Evolutionary conservation across 2,113 vertebrate genomes (phyloP), one percentile per base, ranked within the genome.

Genomic region (Notothenia coriiceps): DNA sequence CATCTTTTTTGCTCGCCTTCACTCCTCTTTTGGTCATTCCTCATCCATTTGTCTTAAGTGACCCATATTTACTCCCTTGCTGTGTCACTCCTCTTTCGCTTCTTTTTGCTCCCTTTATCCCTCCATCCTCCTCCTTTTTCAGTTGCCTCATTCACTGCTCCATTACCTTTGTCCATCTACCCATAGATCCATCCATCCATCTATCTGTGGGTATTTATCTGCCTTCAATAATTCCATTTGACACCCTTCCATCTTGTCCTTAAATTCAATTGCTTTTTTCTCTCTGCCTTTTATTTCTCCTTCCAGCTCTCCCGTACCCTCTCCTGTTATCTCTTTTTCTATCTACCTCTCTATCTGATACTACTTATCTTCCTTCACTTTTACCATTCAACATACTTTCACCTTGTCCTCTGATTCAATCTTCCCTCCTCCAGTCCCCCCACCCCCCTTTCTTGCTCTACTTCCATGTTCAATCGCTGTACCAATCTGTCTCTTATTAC

Each of bases 321-420:
- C 22, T 65, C 59, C 22, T 7, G n/a, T 60, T 76, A 61, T 84
- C 64, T 73, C 35, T 73, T 73, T 70, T 68, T 85, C 78, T 60
- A 78, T 86, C 82, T 52, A 59, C 20, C 54, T 47, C 69, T 81
- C 67, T 69, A 80, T 77, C 86, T 81, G 64, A 29, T 29, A 29
- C 29, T 29, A 29, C 29, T 29, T 29, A 29, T 29, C 29, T 29
- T 29, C 76, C 88, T 60, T 80, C 74, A 73, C 69, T 84, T 83
- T 77, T 47, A 78, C 67, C 75, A 82, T 86, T 81, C 29, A 2
- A 86, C 80, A 88, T 55, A 77, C 65, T 80, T 77, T 89, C 86
- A 88, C 85, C 85, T 82, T 76, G 75, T 86, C 72, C 67, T 65
- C 70, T 83, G 86, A 90, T 88, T 84, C 74, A 89, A 90, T 90